Percentiles rank a stretch among this genome's conserved stretches.
phyloP scores from a whole-genome alignment of 2,797 vertebrate genomes.

The Apogon talboti region DNA sequence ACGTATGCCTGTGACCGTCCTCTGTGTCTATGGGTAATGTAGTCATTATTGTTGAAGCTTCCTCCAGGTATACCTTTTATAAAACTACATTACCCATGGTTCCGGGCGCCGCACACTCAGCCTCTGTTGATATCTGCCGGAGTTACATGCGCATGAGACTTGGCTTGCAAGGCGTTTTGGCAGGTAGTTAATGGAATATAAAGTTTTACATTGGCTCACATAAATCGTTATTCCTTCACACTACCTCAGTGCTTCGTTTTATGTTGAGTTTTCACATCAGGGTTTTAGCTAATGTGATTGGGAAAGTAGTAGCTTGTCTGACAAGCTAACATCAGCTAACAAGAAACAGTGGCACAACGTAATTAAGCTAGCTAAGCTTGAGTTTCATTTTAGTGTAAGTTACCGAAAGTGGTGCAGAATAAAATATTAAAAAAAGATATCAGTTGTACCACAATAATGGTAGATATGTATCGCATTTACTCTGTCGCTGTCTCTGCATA shows the following conservation, averaged over 20 bases:
- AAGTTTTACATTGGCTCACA: rapidly evolving
- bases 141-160: conserved; percentile 53
- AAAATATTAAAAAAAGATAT: too few species aligned
- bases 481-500: background rate
- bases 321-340: conserved; percentile 44
- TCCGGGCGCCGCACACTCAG: background rate
- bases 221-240: rapidly evolving
- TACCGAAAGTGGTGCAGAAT: background rate
- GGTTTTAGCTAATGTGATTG: background rate
- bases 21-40: conserved; percentile 54
- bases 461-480: too few species aligned
- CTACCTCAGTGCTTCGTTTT: rapidly evolving
- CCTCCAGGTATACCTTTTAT: background rate
- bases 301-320: background rate
- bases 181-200: conserved; percentile 2
- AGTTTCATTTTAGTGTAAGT: background rate
- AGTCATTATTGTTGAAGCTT: conserved; percentile 38
- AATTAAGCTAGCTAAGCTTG: conserved; percentile 1
- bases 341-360: background rate
- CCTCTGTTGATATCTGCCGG: conserved; percentile 49
- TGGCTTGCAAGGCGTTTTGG: background rate
- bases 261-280: background rate
- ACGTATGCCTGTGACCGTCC: rapidly evolving
- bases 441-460: background rate
- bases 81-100: conserved; percentile 71